Evolutionary conservation across 1,140 invertebrate species (phyloP).

Genomic region (Ganaspis sp.): DNA sequence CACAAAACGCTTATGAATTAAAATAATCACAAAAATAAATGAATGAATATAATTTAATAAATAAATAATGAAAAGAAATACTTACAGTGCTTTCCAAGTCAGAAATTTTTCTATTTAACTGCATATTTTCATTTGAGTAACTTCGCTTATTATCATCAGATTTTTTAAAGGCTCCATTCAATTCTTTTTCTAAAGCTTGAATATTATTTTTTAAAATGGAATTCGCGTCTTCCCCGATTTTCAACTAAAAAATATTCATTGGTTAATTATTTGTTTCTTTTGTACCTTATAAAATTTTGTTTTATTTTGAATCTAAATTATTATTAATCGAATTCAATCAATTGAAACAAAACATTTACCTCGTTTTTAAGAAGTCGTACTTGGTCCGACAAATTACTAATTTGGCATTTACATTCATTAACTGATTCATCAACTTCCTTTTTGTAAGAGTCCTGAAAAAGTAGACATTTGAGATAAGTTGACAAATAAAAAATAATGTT

Average conservation of each 20-base stretch:
- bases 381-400: constrained; percentile 59
- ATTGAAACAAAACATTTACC: constrained; percentile 44
- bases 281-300: background rate
- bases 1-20: too few relatives aligned
- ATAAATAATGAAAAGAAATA: constrained; percentile 2
- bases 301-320: too few relatives aligned
- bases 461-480: too few relatives aligned
- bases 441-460: constrained; percentile 46
- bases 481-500: too few relatives aligned
- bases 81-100: constrained; percentile 64
- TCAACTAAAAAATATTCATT: constrained; percentile 49
- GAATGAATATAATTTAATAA: background rate
- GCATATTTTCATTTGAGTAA: constrained; percentile 52
- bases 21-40: constrained; percentile 41
- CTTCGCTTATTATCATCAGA: constrained; percentile 54
- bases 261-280: constrained; percentile 30
- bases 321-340: too few relatives aligned
- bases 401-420: constrained; percentile 52
- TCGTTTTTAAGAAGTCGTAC: constrained; percentile 61
- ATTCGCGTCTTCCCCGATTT: constrained; percentile 63
- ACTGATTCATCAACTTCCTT: constrained; percentile 55
- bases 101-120: constrained; percentile 61
- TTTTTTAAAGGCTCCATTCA: constrained; percentile 48
- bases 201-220: constrained; percentile 59
- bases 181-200: constrained; percentile 60